Percentiles rank a stretch among this genome's conserved stretches.
phyloP scores from a whole-genome alignment of 2,888 invertebrate genomes.

The Agelastica alni region DNA sequence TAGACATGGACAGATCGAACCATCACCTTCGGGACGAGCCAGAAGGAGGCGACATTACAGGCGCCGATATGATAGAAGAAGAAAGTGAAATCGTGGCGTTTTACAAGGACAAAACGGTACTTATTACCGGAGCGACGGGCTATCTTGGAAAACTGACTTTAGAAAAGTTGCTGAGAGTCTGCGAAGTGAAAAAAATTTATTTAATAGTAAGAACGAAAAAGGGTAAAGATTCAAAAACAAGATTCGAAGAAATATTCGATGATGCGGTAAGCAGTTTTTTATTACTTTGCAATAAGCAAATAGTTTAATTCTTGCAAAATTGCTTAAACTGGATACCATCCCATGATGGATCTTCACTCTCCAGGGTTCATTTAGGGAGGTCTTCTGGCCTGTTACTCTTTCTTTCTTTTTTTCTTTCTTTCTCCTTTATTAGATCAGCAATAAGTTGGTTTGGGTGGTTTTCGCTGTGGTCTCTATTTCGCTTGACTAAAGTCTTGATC shows the following conservation, averaged over 20 bases:
- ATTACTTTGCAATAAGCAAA: too few relatives aligned
- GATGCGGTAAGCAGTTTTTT: constrained; percentile 57
- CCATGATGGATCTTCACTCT: too few relatives aligned
- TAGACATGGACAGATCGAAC: constrained; percentile 9
- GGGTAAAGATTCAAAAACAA: constrained; percentile 43
- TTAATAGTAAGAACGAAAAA: constrained; percentile 49
- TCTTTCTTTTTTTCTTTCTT: too few relatives aligned
- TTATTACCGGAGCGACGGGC: constrained; percentile 53
- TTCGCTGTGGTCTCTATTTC: too few relatives aligned
- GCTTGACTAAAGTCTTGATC: too few relatives aligned
- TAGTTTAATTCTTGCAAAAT: too few relatives aligned
- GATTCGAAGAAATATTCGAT: constrained; percentile 62
- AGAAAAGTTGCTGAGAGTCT: constrained; percentile 48
- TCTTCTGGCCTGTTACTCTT: too few relatives aligned
- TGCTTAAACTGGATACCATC: too few relatives aligned
- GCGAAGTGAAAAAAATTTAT: constrained; percentile 46
- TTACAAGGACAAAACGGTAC: constrained; percentile 47
- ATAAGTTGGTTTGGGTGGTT: too few relatives aligned
- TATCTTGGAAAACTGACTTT: constrained; percentile 53
- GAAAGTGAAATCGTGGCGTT: constrained; percentile 43
- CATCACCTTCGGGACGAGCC: constrained; percentile 38
- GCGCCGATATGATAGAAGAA: constrained; percentile 55
- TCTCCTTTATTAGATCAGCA: too few relatives aligned
- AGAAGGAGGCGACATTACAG: constrained; percentile 60
- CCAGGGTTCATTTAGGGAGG: too few relatives aligned